Evolutionary conservation across 2,797 vertebrate species (phyloP), one percentile per base, ranked within the genome.

Genomic region (Decapterus maruadsi): DNA sequence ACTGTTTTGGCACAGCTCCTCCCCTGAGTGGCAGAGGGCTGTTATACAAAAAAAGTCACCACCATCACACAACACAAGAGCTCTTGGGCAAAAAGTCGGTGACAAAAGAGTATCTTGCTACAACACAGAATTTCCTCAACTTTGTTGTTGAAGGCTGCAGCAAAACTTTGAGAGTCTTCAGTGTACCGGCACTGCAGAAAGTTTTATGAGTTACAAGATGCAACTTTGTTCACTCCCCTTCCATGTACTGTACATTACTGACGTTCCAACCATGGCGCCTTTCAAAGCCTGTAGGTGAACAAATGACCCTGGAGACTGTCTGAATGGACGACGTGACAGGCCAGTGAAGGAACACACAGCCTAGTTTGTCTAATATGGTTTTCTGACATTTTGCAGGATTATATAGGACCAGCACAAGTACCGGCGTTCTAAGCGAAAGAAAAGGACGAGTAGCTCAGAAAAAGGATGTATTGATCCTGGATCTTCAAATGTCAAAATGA

Each of bases 401-500:
- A 31, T 22, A 2, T 12, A 36, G 20, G 59, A 22, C 11, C 17
- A 34, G 20, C 0, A 1, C 38, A 26, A 58, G 45, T 51, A 14
- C 12, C 26, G 29, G 40, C 31, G 7, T 14, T 12, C 17, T 4
- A 60, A 20, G 19, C 10, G 64, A 50, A 68, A n/a, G 11, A 36
- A 67, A 66, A 54, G 3, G n/a, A 48, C 14, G 29, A 16, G 38
- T n/a, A 36, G 34, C 34, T 36, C 10, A 46, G 19, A 13, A 63
- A 19, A 19, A 22, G 12, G n/a, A 31, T 7, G 1, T 17, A 42
- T 43, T 72, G 19, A 62, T 74, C 38, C 17, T 43, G 31, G 40
- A 46, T 66, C 9, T 6, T 42, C 14, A 66, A 77, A 80, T 75
- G 56, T 56, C 67, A 66, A 68, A 68, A n/a, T 17, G 22, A 10